phyloP scores from a whole-genome alignment of 2,888 invertebrate species.

The Chelonus formosanus region DNA sequence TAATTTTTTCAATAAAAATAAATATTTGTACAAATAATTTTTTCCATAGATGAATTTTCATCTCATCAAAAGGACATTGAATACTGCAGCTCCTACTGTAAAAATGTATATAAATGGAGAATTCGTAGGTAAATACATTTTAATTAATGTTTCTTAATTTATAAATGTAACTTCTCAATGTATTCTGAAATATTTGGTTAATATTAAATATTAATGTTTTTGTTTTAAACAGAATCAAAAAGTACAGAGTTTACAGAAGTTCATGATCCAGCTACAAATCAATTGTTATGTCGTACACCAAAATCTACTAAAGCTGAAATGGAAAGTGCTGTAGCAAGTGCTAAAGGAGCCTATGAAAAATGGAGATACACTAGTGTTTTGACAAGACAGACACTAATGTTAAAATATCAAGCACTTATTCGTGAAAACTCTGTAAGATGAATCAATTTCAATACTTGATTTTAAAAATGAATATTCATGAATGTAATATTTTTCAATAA shows the following conservation, averaged over 20 bases:
- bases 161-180: background rate
- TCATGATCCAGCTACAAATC: conserved; percentile 93
- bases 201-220: conserved; percentile 13
- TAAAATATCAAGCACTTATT: conserved; percentile 70
- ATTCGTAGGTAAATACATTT: conserved; percentile 68
- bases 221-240: conserved; percentile 79
- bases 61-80: conserved; percentile 65
- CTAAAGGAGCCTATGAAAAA: conserved; percentile 77
- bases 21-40: background rate
- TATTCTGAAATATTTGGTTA: background rate
- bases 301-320: conserved; percentile 89
- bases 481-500: background rate
- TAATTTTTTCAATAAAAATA: too few relatives aligned
- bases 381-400: conserved; percentile 92
- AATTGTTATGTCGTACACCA: conserved; percentile 83
- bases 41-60: conserved; percentile 40
- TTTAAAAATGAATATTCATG: background rate
- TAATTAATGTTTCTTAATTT: conserved; percentile 26
- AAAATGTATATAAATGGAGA: conserved; percentile 97
- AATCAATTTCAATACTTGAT: conserved; percentile 15
- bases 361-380: conserved; percentile 94
- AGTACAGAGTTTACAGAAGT: conserved; percentile 94
- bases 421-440: conserved; percentile 62
- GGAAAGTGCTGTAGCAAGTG: conserved; percentile 86
- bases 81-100: conserved; percentile 75